Conservation (phyloP, 1,140 invertebrate species). For the Lycorma delicatula region DNA sequence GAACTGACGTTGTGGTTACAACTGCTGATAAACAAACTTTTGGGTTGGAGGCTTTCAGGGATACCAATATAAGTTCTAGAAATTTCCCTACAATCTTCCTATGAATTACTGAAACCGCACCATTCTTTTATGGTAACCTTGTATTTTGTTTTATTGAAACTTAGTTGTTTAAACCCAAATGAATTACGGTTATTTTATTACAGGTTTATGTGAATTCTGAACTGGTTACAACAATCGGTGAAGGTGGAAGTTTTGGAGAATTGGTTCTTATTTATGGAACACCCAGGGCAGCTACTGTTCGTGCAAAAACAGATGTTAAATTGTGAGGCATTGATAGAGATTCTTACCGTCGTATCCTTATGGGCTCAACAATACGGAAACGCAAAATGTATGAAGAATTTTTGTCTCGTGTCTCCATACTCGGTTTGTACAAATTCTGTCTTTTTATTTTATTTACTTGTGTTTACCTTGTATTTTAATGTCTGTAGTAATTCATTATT, state of each 20-base stretch:
- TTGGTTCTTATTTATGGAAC: slow-evolving; percentile 97
- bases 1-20: too few relatives aligned
- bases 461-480: too few relatives aligned
- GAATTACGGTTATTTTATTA: too few relatives aligned
- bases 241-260: slow-evolving; percentile 96
- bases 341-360: slow-evolving; percentile 95
- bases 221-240: slow-evolving; percentile 87
- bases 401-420: slow-evolving; percentile 91
- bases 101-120: too few relatives aligned
- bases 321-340: slow-evolving; percentile 98
- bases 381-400: slow-evolving; percentile 99
- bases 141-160: slow-evolving; percentile 1
- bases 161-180: too few relatives aligned
- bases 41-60: too few relatives aligned
- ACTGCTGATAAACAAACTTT: too few relatives aligned
- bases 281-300: slow-evolving; percentile 91
- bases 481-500: too few relatives aligned
- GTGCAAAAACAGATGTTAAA: slow-evolving; percentile 90
- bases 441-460: too few relatives aligned
- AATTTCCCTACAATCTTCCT: too few relatives aligned
- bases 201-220: slow-evolving; percentile 74
- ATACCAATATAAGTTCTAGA: too few relatives aligned
- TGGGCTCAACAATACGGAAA: slow-evolving; percentile 98
- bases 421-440: too few relatives aligned
- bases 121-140: not conserved